A percentile compares a stretch with the other conserved stretches of the same genome.
These are phyloP conservation scores for Papilio demoleus DNA, from an alignment of 2,888 invertebrate species.

Conservation along the genomic window DNA sequence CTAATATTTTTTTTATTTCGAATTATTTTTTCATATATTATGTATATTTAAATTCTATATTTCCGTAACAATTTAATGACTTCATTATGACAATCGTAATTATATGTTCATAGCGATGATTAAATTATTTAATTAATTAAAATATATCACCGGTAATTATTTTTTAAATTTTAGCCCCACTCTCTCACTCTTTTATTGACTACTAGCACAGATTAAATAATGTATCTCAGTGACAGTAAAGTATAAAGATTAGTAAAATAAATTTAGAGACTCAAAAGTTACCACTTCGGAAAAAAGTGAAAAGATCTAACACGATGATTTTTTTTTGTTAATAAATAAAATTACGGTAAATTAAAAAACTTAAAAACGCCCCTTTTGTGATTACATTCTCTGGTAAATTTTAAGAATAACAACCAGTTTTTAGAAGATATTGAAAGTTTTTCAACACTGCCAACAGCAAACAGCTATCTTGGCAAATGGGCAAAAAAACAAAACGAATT, in stretches of 20 bases:
- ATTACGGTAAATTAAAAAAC: no score
- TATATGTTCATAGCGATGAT: not conserved
- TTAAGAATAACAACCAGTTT: no score
- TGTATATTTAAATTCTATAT: not conserved
- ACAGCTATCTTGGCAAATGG: no score
- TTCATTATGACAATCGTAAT: not conserved
- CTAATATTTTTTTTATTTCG: not conserved
- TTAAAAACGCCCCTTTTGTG: no score
- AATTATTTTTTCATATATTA: not conserved
- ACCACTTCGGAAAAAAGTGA: no score
- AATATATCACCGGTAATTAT: not conserved
- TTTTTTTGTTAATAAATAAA: no score
- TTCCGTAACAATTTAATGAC: not conserved
- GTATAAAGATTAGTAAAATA: not conserved
- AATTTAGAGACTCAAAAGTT: no score
- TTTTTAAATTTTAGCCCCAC: constrained; percentile 13
- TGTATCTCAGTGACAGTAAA: not conserved
- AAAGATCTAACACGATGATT: no score
- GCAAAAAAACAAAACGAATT: no score
- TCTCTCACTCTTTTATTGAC: not conserved
- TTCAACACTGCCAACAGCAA: no score
- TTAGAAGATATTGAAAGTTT: no score
- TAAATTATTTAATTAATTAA: not conserved
- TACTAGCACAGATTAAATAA: not conserved
- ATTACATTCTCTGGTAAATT: no score